These are phyloP conservation scores for Vicugna pacos DNA, from an alignment of 2,113 vertebrate genomes.

Conservation along the genomic window DNA sequence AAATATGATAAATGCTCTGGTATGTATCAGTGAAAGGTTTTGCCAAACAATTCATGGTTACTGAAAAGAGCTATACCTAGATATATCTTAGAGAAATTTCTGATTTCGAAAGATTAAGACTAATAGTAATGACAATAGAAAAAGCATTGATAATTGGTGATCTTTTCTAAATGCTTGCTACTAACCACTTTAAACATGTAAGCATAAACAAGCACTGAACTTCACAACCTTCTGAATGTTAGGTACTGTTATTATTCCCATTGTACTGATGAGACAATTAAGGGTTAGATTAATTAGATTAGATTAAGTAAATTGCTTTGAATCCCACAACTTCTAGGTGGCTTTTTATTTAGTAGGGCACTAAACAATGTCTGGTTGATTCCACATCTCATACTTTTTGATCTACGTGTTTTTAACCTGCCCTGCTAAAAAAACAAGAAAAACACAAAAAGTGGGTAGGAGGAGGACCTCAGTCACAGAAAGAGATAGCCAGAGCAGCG, in stretches of 20 bases:
- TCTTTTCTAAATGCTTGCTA: background rate
- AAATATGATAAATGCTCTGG: background rate
- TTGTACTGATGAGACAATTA: background rate
- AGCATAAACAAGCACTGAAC: background rate
- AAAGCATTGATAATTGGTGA: background rate
- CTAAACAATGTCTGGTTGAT: background rate
- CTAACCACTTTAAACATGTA: background rate
- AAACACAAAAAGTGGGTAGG: fast-evolving
- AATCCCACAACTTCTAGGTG: background rate
- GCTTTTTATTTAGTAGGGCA: background rate
- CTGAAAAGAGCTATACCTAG: background rate
- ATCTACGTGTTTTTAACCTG: background rate
- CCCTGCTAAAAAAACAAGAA: background rate
- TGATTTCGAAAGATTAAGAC: background rate
- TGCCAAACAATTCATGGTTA: background rate
- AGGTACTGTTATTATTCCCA: background rate
- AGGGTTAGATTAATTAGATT: background rate
- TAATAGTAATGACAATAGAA: background rate
- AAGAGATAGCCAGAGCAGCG: background rate
- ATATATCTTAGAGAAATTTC: background rate
- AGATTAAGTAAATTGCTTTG: background rate
- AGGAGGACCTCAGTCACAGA: background rate
- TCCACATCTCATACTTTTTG: background rate
- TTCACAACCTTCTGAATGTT: background rate
- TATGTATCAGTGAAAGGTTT: background rate